Conservation (phyloP, 2,113 vertebrate species). For the Equus quagga region DNA sequence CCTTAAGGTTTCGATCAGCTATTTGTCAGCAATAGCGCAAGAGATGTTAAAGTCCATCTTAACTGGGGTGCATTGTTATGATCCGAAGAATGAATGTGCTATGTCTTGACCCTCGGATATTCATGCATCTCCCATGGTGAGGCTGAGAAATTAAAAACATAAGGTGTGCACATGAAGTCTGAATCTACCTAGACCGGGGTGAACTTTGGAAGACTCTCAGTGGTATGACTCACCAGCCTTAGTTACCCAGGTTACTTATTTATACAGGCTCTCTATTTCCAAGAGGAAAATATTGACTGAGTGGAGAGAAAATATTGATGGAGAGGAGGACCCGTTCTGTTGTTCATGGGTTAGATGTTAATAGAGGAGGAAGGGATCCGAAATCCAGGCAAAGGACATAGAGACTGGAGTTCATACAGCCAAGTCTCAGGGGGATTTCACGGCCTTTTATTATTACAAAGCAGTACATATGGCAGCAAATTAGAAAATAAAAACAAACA, state of each 20-base stretch:
- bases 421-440: neutral
- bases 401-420: neutral
- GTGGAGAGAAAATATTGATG: neutral
- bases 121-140: neutral
- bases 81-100: neutral
- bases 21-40: slow-evolving; percentile 46
- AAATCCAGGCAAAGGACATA: slow-evolving; percentile 28
- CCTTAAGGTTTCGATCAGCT: slow-evolving; percentile 72
- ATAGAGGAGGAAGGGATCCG: neutral
- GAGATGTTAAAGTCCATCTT: slow-evolving; percentile 46
- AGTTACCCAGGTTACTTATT: neutral
- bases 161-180: neutral
- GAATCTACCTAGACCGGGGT: neutral
- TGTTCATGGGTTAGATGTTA: neutral
- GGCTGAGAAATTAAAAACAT: slow-evolving; percentile 53
- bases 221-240: neutral
- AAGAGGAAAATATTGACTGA: neutral
- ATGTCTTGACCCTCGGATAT: slow-evolving; percentile 39
- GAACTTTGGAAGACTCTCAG: neutral
- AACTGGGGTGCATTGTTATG: slow-evolving; percentile 22
- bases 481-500: slow-evolving; percentile 52
- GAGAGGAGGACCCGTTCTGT: neutral
- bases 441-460: slow-evolving; percentile 47
- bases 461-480: neutral
- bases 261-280: neutral